A percentile compares a stretch with the other conserved stretches of the same genome.
These are phyloP conservation scores for Caenorhabditis becei DNA, from an alignment of 2,888 invertebrate species.

Conservation along the genomic window DNA sequence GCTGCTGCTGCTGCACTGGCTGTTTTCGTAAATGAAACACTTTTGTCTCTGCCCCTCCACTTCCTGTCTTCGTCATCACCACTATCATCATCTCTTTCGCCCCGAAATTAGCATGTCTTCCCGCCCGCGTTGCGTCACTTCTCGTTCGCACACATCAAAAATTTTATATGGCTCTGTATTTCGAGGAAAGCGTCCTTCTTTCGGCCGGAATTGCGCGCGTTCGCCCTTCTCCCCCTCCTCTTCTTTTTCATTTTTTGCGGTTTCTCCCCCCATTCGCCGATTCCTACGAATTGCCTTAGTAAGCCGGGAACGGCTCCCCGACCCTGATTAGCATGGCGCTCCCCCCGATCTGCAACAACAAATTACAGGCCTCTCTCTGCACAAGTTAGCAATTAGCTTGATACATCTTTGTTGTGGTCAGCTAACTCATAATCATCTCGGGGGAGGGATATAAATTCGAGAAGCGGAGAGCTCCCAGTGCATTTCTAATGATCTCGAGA, in stretches of 20 bases:
- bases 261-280: conserved; percentile 9
- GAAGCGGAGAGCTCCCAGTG: conserved; percentile 2
- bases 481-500: conserved; percentile 33
- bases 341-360: not conserved
- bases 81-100: not conserved
- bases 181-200: conserved; percentile 21
- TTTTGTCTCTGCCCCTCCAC: conserved; percentile 27
- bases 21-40: conserved; percentile 52
- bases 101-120: conserved; percentile 38
- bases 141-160: conserved; percentile 59
- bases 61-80: not conserved
- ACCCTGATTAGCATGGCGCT: conserved; percentile 1
- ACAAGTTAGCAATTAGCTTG: not conserved
- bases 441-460: conserved; percentile 25
- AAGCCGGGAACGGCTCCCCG: not conserved
- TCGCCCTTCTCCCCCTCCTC: conserved; percentile 15
- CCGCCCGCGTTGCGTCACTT: conserved; percentile 34
- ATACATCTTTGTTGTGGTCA: not conserved
- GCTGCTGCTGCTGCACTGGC: not conserved
- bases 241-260: conserved; percentile 12
- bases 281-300: conserved; percentile 6
- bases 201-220: conserved; percentile 38
- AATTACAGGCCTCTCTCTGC: conserved; percentile 12
- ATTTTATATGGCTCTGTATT: conserved; percentile 40
- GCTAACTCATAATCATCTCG: conserved; percentile 21